Base-by-base conservation (phyloP, 2,888 invertebrate genomes). In the Crepidodera aurea region DNA sequence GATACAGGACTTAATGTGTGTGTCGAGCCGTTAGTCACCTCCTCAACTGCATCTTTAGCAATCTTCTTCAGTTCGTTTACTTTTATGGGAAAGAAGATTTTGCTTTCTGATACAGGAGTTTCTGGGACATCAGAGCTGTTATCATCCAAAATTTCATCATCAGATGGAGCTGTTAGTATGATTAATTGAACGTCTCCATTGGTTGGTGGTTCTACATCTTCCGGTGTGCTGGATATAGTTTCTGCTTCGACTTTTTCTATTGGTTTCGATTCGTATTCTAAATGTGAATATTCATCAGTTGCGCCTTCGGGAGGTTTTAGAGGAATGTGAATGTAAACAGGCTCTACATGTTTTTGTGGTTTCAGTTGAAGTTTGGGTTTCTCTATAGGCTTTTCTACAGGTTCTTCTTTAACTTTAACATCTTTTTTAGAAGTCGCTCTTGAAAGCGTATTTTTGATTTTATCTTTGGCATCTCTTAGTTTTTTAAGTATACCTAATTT, bases 241-340 rank as follows among this genome's bases (percentile, higher is more conserved):
- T 69, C 66, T n/a, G 63, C 53, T 12, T 64, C 51, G 15, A 70
- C 70, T 19, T 22, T 19, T 37, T 37, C 37, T 37, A 37, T 37
- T 1, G 18, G 18, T 18, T 8, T 50, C 8, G 54, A 1, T 64
- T 73, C 76, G 53, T 74, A 72, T 69, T 75, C 78, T 8, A 79
- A 68, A 67, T 79, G 64, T 0, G 81, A 81, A 68, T 78, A 80
- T 61, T 80, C 79, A 62, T 81, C 81, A 1, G 73, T 76, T 72
- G 77, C 60, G 8, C 79, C 81, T 10, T 77, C 75, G 1, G 79
- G 78, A 37, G 78, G 78, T 72, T 80, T 81, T 18, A 81, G 65
- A 29, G 81, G 81, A 66, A 82, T 81, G 64, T 80, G 79, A 48
- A 81, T 80, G 58, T 80, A 79, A 22, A 80, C 73, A 0, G 80